A percentile compares a stretch with the other conserved stretches of the same genome.
These are phyloP conservation scores for Paelopatides confundens DNA, from an alignment of 53 echinoderm and acorn worm genomes.

Conservation along the genomic window DNA sequence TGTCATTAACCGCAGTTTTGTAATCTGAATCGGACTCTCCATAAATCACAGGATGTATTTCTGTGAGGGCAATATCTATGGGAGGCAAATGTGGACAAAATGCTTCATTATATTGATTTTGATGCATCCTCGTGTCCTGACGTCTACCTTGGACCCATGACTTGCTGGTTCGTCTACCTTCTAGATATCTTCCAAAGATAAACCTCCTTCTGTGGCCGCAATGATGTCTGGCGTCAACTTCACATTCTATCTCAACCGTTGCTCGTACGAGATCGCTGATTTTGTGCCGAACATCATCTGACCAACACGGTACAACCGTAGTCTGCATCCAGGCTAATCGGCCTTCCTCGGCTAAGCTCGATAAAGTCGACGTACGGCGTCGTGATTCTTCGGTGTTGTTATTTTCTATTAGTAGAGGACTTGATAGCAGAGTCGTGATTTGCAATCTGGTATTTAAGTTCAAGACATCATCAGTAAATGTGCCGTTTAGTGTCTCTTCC, in stretches of 20 bases:
- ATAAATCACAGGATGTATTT: too few species aligned
- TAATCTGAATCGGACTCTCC: too few species aligned
- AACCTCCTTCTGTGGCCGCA: not conserved
- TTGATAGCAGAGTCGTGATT: not conserved
- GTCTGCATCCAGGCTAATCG: not conserved
- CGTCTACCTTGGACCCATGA: not conserved
- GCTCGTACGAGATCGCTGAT: not conserved
- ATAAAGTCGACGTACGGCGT: not conserved
- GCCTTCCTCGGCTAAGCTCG: not conserved
- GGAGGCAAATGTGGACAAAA: too few species aligned
- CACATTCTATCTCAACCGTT: conserved; percentile 7
- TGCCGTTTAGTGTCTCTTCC: not conserved
- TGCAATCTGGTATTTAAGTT: too few species aligned
- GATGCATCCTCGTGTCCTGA: not conserved
- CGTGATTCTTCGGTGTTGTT: not conserved
- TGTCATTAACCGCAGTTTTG: too few species aligned
- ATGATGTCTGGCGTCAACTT: not conserved
- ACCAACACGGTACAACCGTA: not conserved
- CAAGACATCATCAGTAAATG: too few species aligned
- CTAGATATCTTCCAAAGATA: not conserved
- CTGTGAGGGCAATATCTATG: too few species aligned
- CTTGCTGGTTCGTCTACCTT: not conserved
- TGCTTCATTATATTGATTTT: not conserved
- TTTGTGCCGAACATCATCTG: not conserved
- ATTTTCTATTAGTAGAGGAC: not conserved